phyloP scores from a whole-genome alignment of 2,797 vertebrate species.

The Halcyon chelicuti region DNA sequence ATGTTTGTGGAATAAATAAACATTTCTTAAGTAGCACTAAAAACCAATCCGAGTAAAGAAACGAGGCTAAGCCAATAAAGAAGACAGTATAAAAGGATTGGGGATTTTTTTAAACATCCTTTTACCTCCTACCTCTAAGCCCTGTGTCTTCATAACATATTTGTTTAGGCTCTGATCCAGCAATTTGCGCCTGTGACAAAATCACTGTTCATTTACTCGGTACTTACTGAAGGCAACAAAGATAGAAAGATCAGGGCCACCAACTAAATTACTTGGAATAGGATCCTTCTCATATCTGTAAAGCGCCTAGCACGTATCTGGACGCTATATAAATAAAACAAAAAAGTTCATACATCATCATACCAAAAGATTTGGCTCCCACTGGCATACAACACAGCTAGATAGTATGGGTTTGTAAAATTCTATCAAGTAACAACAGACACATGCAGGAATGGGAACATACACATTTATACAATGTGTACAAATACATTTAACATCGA shows the following conservation, averaged over 20 bases:
- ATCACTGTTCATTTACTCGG: background rate
- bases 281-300: slow-evolving; percentile 66
- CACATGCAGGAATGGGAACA: slow-evolving; percentile 70
- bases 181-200: background rate
- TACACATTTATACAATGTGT: slow-evolving; percentile 71
- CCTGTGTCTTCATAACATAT: background rate
- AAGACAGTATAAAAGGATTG: background rate
- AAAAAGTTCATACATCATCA: slow-evolving; percentile 2
- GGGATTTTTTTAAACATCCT: background rate
- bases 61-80: background rate
- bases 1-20: background rate
- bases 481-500: slow-evolving; percentile 68
- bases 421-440: slow-evolving; percentile 35
- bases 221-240: background rate
- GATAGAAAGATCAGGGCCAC: background rate
- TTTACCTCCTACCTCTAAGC: background rate
- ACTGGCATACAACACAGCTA: slow-evolving; percentile 23
- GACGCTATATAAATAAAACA: slow-evolving; percentile 70
- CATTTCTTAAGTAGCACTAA: background rate
- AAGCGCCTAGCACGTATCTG: slow-evolving; percentile 63
- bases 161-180: slow-evolving; percentile 15
- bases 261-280: background rate
- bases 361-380: slow-evolving; percentile 23
- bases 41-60: background rate
- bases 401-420: slow-evolving; percentile 14